A percentile compares a stretch with the other conserved stretches of the same genome.
phyloP scores from a whole-genome alignment of 2,888 invertebrate species.

The Brachyptera putata region DNA sequence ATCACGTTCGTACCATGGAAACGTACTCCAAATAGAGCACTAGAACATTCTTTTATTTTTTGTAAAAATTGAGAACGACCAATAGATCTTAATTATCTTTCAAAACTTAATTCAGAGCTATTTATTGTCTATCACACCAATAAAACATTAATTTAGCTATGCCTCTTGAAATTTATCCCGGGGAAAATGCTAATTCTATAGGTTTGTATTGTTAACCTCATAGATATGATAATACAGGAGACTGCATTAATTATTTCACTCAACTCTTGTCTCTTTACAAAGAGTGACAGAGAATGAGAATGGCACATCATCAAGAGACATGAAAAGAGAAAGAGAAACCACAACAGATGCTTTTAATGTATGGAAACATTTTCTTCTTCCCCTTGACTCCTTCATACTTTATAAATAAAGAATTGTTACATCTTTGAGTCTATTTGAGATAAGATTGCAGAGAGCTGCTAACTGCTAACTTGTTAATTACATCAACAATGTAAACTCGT shows the following conservation, averaged over 20 bases:
- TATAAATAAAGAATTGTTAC: conserved; percentile 16
- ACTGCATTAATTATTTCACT: neutral
- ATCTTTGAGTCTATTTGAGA: neutral
- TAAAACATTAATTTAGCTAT: too few relatives aligned
- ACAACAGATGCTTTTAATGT: neutral
- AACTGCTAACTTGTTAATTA: conserved; percentile 11
- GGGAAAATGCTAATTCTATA: too few relatives aligned
- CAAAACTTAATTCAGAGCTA: too few relatives aligned
- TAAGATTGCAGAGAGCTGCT: conserved; percentile 3
- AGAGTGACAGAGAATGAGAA: neutral
- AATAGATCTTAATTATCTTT: too few relatives aligned
- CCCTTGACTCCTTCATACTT: neutral
- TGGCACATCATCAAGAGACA: neutral
- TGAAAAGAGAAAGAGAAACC: neutral
- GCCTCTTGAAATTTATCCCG: too few relatives aligned
- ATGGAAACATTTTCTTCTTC: neutral
- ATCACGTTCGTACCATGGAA: too few relatives aligned
- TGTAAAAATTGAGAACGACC: too few relatives aligned
- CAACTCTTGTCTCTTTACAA: neutral
- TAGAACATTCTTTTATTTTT: too few relatives aligned
- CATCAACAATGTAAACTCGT: conserved; percentile 14
- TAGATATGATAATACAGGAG: neutral
- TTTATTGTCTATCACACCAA: too few relatives aligned
- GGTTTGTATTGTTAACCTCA: neutral
- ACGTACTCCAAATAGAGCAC: too few relatives aligned